phyloP scores from a whole-genome alignment of 2,113 vertebrate genomes.

The Elephantulus edwardii region DNA sequence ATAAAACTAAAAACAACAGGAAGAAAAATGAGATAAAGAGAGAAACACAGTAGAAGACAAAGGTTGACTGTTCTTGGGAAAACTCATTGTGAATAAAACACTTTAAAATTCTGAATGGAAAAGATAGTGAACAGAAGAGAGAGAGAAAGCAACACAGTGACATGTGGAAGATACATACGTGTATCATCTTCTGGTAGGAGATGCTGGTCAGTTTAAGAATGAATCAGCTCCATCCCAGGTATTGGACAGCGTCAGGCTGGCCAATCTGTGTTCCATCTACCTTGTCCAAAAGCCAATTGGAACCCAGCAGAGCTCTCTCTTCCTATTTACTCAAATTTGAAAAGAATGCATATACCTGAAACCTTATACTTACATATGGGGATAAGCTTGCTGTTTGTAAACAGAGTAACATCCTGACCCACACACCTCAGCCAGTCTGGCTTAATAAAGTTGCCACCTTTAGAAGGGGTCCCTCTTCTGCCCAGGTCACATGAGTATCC shows the following conservation, averaged over 20 bases:
- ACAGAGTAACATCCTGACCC: background rate
- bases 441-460: no score
- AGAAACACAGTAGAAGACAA: background rate
- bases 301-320: background rate
- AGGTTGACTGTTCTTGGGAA: background rate
- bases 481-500: background rate
- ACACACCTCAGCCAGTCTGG: background rate
- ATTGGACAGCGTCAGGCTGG: background rate
- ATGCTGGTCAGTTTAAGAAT: background rate
- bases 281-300: background rate
- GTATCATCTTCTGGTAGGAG: background rate
- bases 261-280: accelerated
- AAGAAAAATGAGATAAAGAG: background rate
- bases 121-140: background rate
- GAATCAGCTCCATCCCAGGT: background rate
- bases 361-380: background rate
- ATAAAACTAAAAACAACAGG: background rate
- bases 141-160: background rate
- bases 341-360: background rate
- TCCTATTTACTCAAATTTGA: background rate
- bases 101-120: no score
- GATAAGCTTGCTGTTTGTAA: background rate
- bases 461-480: background rate
- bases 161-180: background rate
- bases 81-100: background rate